Base-by-base conservation (phyloP, 2,797 vertebrate species). In the Pangasius sanitwongsei region DNA sequence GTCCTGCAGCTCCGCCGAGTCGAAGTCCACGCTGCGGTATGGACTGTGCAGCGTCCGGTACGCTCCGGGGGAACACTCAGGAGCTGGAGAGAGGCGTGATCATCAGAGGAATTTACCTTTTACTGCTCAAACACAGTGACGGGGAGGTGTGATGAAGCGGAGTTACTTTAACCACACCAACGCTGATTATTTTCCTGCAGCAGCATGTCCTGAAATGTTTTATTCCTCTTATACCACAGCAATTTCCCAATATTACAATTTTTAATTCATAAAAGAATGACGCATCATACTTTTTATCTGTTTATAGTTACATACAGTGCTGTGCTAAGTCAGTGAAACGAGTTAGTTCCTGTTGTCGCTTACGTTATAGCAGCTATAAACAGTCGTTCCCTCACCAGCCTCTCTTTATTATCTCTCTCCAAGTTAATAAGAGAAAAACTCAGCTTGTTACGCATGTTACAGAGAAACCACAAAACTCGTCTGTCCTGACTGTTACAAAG, bases 1-100 rank as follows among this genome's bases (percentile, higher is more conserved):
- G 89, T 94, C 92, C 93, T 97, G 97, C 81, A 97, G 95, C 92
- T 96, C 94, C 3, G 93, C 94, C 3, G 97, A 98, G 95, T 97
- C 96, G 2, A 97, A 97, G 89, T 91, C 81, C 0, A 95, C 74
- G 85, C 96, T 97, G 86, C 95, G 95, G 86, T 93, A 90, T 0
- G 97, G 94, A 0, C 94, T 94, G 1, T 37, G 91, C 69, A 97
- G 89, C 85, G 92, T 50, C 55, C 25, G 93, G 85, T 97, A 95
- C 37, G 95, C 96, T 11, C 94, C 95, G 0, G 95, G 95, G 11
- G 74, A 88, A 93, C 97, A 98, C 93, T 97, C 97, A 0, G 95
- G 95, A 89, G 95, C 97, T 97, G 86, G 41, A 81, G 37, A 69
- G 48, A 3, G 72, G 1, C 1, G 63, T 0, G 61, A 63, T 11